Percentiles rank a stretch among this genome's conserved stretches.
phyloP scores from a whole-genome alignment of 1,140 invertebrate species.

The Amphibalanus amphitrite region DNA sequence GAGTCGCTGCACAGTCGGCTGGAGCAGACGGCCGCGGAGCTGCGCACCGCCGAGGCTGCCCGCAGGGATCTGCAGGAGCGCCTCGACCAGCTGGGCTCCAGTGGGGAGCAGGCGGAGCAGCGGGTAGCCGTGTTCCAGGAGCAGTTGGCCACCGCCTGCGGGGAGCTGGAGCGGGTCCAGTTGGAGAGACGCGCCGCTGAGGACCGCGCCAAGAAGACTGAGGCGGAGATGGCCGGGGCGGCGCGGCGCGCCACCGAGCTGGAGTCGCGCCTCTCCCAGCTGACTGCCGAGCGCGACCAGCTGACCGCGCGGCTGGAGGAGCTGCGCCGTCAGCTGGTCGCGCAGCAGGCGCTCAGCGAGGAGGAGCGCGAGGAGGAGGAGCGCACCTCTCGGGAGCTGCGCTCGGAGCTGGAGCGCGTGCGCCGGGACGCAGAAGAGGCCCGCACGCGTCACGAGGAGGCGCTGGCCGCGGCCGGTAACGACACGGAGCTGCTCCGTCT shows the following conservation, averaged over 20 bases:
- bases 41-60: slow-evolving; percentile 1
- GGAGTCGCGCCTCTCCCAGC: neutral
- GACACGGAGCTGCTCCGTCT: neutral
- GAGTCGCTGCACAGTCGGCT: slow-evolving; percentile 52
- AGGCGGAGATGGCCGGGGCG: slow-evolving; percentile 18
- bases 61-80: neutral
- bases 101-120: neutral
- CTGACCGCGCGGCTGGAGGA: slow-evolving; percentile 62
- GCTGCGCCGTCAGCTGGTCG: neutral
- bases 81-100: neutral
- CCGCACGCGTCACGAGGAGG: too few relatives aligned
- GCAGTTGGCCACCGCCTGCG: slow-evolving; percentile 10
- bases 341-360: neutral
- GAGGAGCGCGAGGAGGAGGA: neutral
- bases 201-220: neutral
- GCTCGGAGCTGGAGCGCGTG: neutral
- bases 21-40: slow-evolving; percentile 20
- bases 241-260: neutral
- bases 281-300: slow-evolving; percentile 62
- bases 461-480: neutral
- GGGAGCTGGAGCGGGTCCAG: neutral
- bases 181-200: neutral
- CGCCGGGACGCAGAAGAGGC: neutral
- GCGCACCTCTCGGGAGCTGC: too few relatives aligned
- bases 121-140: slow-evolving; percentile 1